These are phyloP conservation scores for Tiphia femorata DNA, from an alignment of 2,888 invertebrate species.

Conservation along the genomic window DNA sequence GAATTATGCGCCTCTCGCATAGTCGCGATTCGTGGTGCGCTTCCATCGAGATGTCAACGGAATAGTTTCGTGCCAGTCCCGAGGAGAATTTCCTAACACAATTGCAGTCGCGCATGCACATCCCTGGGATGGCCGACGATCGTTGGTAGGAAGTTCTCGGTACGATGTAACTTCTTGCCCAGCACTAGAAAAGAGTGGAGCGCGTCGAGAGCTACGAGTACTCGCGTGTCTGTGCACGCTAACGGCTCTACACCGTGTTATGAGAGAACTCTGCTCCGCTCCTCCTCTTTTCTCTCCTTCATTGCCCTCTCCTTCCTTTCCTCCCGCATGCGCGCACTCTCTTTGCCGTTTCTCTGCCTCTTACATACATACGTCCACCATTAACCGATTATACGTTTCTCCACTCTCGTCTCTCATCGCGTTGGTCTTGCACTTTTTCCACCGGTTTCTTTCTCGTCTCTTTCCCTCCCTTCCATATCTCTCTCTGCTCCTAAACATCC, in stretches of 20 bases:
- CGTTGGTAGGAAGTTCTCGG: constrained; percentile 31
- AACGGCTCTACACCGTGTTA: constrained; percentile 39
- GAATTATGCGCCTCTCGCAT: too few species aligned
- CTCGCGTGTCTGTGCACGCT: constrained; percentile 36
- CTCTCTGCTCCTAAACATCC: too few species aligned
- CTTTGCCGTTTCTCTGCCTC: not conserved
- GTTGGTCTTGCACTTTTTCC: too few species aligned
- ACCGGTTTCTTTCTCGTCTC: too few species aligned
- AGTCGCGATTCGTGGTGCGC: too few species aligned
- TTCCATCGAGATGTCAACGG: constrained; percentile 1
- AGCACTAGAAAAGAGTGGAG: constrained; percentile 32
- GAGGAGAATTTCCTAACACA: not conserved
- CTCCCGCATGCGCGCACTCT: not conserved
- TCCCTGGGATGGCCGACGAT: too few species aligned
- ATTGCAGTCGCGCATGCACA: too few species aligned
- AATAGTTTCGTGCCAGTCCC: not conserved
- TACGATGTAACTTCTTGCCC: constrained; percentile 34
- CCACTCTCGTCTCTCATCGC: too few species aligned
- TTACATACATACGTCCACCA: not conserved
- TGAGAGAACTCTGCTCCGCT: constrained; percentile 27
- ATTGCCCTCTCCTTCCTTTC: not conserved
- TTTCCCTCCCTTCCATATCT: too few species aligned
- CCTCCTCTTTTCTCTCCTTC: not conserved
- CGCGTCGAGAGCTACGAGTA: constrained; percentile 33
- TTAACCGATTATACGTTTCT: too few species aligned